These are phyloP conservation scores for Andricus quercusramuli DNA, from an alignment of 2,888 invertebrate genomes.

Conservation along the genomic window DNA sequence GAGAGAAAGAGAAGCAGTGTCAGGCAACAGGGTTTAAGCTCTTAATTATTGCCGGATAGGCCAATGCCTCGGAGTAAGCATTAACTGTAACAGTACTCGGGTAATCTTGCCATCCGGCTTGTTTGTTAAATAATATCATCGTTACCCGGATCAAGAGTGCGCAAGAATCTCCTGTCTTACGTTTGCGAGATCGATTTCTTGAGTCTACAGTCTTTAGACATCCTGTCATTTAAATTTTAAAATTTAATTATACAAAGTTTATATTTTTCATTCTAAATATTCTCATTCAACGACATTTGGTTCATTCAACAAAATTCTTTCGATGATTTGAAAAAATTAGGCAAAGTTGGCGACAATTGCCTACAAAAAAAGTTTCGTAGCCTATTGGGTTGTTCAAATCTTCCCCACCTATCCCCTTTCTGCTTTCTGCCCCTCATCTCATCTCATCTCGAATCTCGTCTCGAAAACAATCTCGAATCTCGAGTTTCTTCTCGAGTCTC, in stretches of 20 bases:
- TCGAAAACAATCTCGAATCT: too few species aligned
- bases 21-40: conserved; percentile 74
- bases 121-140: conserved; percentile 77
- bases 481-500: too few species aligned
- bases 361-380: too few species aligned
- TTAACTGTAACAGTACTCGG: conserved; percentile 72
- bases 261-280: background rate
- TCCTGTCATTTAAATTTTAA: conserved; percentile 27
- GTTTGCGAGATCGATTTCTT: conserved; percentile 1
- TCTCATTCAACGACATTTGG: too few species aligned
- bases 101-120: conserved; percentile 76
- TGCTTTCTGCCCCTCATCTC: too few species aligned
- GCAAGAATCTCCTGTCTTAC: conserved; percentile 24
- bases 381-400: too few species aligned
- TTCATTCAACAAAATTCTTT: too few species aligned
- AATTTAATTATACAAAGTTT: background rate
- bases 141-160: conserved; percentile 52
- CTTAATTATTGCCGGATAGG: conserved; percentile 73
- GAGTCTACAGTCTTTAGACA: conserved; percentile 17
- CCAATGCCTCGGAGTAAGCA: conserved; percentile 61
- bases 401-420: too few species aligned
- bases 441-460: too few species aligned
- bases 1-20: conserved; percentile 59
- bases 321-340: too few species aligned
- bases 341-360: too few species aligned